phyloP scores from a whole-genome alignment of 2,888 invertebrate species.

The Neria commutata region DNA sequence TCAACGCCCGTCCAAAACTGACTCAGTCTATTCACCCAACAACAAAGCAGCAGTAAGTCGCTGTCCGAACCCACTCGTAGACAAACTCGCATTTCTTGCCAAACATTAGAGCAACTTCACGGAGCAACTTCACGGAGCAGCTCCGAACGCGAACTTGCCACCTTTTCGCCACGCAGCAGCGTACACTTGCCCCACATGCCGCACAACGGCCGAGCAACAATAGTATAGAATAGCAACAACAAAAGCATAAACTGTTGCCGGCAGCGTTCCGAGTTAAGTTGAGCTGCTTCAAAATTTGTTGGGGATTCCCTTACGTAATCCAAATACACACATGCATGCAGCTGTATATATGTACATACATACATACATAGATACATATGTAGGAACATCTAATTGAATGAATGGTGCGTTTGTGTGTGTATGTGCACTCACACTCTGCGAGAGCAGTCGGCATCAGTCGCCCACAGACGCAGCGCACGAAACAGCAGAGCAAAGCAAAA shows the following conservation, averaged over 20 bases:
- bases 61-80: no score
- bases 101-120: no score
- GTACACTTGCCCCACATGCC: no score
- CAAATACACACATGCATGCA: constrained; percentile 44
- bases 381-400: no score
- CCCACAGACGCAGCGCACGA: not conserved
- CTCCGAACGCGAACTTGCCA: no score
- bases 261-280: constrained; percentile 1
- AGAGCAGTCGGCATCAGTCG: constrained; percentile 21
- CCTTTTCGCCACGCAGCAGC: no score
- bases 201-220: constrained; percentile 25
- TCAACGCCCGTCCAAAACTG: no score
- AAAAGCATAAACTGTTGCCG: not conserved
- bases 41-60: no score
- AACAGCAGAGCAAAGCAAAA: constrained; percentile 24
- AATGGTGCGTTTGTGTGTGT: no score
- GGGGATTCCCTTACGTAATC: constrained; percentile 60
- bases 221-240: constrained; percentile 17
- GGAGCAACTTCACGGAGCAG: no score
- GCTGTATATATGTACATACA: constrained; percentile 5
- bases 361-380: constrained; percentile 28
- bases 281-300: constrained; percentile 44
- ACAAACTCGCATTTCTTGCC: no score
- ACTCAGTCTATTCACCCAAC: no score
- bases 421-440: constrained; percentile 6